Conservation (phyloP, 1,140 invertebrate genomes). For the Magallana gigas region DNA sequence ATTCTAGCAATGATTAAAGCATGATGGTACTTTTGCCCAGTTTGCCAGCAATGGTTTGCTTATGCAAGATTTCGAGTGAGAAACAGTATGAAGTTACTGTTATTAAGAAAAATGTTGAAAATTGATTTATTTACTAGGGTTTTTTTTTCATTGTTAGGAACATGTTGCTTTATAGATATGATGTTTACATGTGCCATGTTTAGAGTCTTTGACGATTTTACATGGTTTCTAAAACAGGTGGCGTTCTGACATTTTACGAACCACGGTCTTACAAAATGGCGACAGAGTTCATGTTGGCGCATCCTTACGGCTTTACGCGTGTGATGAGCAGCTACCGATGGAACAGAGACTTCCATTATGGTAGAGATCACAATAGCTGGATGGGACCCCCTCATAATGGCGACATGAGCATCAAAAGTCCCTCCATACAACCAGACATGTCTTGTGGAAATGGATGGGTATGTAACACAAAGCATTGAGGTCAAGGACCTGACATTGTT, state of each 20-base stretch:
- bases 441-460: conserved; percentile 89
- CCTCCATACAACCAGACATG: conserved; percentile 74
- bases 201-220: no score
- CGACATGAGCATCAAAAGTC: conserved; percentile 83
- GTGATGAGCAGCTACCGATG: conserved; percentile 88
- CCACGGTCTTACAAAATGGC: conserved; percentile 84
- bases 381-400: conserved; percentile 77
- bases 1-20: no score
- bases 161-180: no score
- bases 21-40: no score
- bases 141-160: no score
- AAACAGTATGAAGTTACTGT: no score
- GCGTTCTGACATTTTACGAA: conserved; percentile 76
- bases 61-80: no score
- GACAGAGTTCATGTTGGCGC: conserved; percentile 88
- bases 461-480: background rate
- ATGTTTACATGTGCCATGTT: no score
- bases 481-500: no score
- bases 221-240: conserved; percentile 48
- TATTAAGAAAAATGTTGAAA: no score
- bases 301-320: conserved; percentile 86
- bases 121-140: no score
- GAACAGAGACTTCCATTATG: conserved; percentile 55
- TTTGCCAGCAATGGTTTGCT: no score
- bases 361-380: conserved; percentile 64